A percentile compares a stretch with the other conserved stretches of the same genome.
These are phyloP conservation scores for Lepilemur septentrionalis DNA, from an alignment of 2,797 vertebrate genomes.

Conservation along the genomic window DNA sequence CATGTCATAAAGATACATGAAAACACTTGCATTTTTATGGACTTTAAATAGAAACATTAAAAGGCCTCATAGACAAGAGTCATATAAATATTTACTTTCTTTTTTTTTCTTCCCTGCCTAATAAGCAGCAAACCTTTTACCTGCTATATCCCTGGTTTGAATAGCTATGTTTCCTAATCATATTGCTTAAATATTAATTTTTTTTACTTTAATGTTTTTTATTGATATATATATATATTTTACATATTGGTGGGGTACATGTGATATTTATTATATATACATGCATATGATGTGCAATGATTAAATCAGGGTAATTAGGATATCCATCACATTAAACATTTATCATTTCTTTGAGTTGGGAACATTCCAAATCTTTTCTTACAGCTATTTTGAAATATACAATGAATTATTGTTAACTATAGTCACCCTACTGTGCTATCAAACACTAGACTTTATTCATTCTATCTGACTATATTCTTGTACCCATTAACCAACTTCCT, in stretches of 20 bases:
- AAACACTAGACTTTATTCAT: neutral
- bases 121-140: neutral
- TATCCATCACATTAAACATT: neutral
- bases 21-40: neutral
- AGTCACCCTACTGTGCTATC: neutral
- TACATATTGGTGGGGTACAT: neutral
- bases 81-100: conserved; percentile 15
- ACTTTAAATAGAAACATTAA: neutral
- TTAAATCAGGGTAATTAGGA: neutral
- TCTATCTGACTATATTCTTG: neutral
- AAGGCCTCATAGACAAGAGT: neutral
- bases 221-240: neutral
- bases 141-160: neutral
- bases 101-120: neutral
- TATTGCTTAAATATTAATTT: neutral
- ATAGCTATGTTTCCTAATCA: neutral
- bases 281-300: neutral
- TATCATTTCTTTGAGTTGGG: neutral
- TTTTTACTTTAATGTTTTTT: neutral
- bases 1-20: neutral
- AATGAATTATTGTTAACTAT: neutral
- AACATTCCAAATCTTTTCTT: neutral
- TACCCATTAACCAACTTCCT: neutral
- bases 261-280: neutral
- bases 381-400: neutral